These are phyloP conservation scores for Neoascia interrupta DNA, from an alignment of 2,888 invertebrate species.

Conservation along the genomic window DNA sequence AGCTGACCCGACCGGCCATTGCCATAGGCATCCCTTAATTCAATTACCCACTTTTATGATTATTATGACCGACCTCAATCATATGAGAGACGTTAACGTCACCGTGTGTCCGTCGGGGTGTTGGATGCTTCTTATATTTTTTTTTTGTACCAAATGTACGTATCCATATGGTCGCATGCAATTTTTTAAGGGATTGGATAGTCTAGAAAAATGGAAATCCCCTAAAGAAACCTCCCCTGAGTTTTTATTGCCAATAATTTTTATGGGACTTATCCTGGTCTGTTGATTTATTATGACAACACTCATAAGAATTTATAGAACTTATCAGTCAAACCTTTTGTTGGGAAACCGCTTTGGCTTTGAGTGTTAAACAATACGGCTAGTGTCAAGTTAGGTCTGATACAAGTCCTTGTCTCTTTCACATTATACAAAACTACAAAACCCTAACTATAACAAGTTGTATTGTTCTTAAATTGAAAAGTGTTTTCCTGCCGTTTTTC, in stretches of 20 bases:
- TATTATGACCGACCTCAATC: slow-evolving; percentile 72
- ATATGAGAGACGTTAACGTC: slow-evolving; percentile 58
- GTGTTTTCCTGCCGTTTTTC: slow-evolving; percentile 79
- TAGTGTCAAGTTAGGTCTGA: too few species aligned
- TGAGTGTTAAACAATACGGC: too few species aligned
- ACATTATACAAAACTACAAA: too few species aligned
- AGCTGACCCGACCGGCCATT: slow-evolving; percentile 69
- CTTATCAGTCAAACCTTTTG: too few species aligned
- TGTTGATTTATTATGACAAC: slow-evolving; percentile 69
- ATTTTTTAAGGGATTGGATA: slow-evolving; percentile 31
- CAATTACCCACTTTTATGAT: slow-evolving; percentile 78
- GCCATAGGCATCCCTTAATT: slow-evolving; percentile 76
- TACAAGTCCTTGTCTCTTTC: too few species aligned
- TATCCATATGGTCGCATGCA: slow-evolving; percentile 24
- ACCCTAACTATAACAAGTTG: neutral
- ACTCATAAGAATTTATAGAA: neutral
- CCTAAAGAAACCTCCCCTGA: too few species aligned
- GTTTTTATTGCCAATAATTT: slow-evolving; percentile 38
- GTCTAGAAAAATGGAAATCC: too few species aligned
- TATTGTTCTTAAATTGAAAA: slow-evolving; percentile 60
- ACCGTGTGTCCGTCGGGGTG: slow-evolving; percentile 29
- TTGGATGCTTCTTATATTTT: slow-evolving; percentile 16
- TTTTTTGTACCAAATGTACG: slow-evolving; percentile 32
- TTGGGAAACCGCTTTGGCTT: too few species aligned
- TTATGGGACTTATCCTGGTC: slow-evolving; percentile 64